Conservation (phyloP, 2,797 vertebrate species). For the Neosilurus mollespiculum region DNA sequence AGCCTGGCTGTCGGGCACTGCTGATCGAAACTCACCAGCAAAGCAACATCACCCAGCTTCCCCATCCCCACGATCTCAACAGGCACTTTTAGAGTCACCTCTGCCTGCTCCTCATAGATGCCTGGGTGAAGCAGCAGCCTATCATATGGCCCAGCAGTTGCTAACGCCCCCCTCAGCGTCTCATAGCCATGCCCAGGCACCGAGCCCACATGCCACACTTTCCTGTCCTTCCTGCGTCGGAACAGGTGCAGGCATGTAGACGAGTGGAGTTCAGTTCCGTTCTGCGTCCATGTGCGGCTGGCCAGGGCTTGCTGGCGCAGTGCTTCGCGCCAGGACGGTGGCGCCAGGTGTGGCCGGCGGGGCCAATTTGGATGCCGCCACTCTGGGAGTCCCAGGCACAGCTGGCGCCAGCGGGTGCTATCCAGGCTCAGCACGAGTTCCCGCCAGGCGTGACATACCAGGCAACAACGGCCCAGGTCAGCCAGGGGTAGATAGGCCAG, state of each 20-base stretch:
- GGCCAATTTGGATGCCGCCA: slow-evolving; percentile 90
- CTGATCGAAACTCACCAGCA: slow-evolving; percentile 84
- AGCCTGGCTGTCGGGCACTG: slow-evolving; percentile 84
- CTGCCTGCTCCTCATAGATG: slow-evolving; percentile 84
- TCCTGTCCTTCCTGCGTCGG: slow-evolving; percentile 78
- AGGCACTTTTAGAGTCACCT: slow-evolving; percentile 82
- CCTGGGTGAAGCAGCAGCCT: slow-evolving; percentile 81
- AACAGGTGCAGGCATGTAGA: slow-evolving; percentile 83
- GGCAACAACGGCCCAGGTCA: slow-evolving; percentile 86
- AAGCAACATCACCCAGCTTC: slow-evolving; percentile 77
- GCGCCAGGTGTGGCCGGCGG: slow-evolving; percentile 79
- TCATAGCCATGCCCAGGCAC: slow-evolving; percentile 77
- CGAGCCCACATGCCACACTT: slow-evolving; percentile 73
- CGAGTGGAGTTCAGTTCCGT: slow-evolving; percentile 76
- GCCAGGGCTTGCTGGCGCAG: slow-evolving; percentile 83
- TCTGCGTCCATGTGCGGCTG: slow-evolving; percentile 84
- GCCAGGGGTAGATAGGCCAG: slow-evolving; percentile 82
- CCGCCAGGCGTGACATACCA: slow-evolving; percentile 84
- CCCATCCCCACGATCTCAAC: slow-evolving; percentile 84
- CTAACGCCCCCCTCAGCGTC: slow-evolving; percentile 78
- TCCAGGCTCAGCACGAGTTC: slow-evolving; percentile 88
- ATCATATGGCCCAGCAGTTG: slow-evolving; percentile 76
- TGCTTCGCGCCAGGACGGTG: slow-evolving; percentile 82
- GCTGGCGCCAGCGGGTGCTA: slow-evolving; percentile 88
- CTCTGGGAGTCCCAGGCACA: slow-evolving; percentile 80